A percentile compares a stretch with the other conserved stretches of the same genome.
These are phyloP conservation scores for Pardalotus punctatus DNA, from an alignment of 2,113 vertebrate species.

Conservation along the genomic window DNA sequence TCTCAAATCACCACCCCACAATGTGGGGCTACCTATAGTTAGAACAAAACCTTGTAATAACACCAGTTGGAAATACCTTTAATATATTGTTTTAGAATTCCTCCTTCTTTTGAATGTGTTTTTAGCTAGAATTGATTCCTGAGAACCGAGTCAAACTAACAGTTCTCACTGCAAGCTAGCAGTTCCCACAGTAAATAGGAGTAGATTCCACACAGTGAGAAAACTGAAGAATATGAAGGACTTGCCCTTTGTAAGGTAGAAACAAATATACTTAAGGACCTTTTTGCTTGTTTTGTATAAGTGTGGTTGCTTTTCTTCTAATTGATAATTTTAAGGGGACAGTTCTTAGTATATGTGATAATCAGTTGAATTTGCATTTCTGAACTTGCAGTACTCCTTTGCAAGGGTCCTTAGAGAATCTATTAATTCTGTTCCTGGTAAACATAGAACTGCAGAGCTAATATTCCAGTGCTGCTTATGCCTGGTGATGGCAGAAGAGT, in stretches of 20 bases:
- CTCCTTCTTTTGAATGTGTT: too few relatives aligned
- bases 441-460: background rate
- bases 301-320: background rate
- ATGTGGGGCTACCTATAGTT: too few relatives aligned
- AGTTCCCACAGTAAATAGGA: background rate
- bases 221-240: background rate
- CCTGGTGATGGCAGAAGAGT: background rate
- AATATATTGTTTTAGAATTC: too few relatives aligned
- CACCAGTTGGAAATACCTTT: too few relatives aligned
- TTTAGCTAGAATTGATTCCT: too few relatives aligned
- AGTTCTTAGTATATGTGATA: background rate
- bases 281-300: background rate
- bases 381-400: background rate
- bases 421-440: background rate
- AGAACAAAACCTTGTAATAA: too few relatives aligned
- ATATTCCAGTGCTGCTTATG: background rate
- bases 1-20: too few relatives aligned
- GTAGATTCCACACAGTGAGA: background rate
- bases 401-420: background rate
- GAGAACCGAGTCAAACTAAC: too few relatives aligned
- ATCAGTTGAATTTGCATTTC: background rate
- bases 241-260: background rate
- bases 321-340: background rate
- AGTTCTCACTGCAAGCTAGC: too few relatives aligned
- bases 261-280: background rate